Conservation (phyloP, 2,888 invertebrate genomes). For the Microdon myrmicae region DNA sequence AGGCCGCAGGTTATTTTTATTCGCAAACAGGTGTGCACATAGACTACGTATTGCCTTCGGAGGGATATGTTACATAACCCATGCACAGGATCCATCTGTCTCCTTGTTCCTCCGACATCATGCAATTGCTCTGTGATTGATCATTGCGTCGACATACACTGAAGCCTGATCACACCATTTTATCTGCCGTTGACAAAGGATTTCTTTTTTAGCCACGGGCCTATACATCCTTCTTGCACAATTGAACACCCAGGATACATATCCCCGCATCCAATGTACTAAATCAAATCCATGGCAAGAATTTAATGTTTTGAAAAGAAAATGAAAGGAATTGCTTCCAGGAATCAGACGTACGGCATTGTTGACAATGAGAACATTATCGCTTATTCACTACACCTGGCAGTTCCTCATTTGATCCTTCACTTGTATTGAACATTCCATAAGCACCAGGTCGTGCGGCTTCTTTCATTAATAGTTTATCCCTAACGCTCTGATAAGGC, state of each 20-base stretch:
- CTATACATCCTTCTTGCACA: constrained; percentile 32
- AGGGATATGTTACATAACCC: no score
- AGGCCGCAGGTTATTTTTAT: constrained; percentile 1
- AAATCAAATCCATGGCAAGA: constrained; percentile 24
- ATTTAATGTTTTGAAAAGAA: constrained; percentile 35
- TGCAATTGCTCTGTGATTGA: constrained; percentile 32
- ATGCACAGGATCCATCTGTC: constrained; percentile 8
- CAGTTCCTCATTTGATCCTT: constrained; percentile 32
- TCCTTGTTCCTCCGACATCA: constrained; percentile 40
- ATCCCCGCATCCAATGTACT: constrained; percentile 2
- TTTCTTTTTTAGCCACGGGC: constrained; percentile 36
- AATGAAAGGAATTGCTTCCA: no score
- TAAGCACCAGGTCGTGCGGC: no score
- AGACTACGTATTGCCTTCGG: neutral
- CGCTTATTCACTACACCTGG: no score
- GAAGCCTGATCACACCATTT: constrained; percentile 10
- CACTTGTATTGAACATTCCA: constrained; percentile 6
- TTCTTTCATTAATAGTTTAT: no score
- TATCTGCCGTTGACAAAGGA: constrained; percentile 34
- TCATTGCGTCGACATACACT: constrained; percentile 13
- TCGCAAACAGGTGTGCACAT: constrained; percentile 18
- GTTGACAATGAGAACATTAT: no score
- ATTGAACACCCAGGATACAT: constrained; percentile 5
- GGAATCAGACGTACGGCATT: no score
- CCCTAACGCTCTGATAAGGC: constrained; percentile 27